Base-by-base conservation (phyloP, 1,140 invertebrate genomes). In the Drosophila pandora region DNA sequence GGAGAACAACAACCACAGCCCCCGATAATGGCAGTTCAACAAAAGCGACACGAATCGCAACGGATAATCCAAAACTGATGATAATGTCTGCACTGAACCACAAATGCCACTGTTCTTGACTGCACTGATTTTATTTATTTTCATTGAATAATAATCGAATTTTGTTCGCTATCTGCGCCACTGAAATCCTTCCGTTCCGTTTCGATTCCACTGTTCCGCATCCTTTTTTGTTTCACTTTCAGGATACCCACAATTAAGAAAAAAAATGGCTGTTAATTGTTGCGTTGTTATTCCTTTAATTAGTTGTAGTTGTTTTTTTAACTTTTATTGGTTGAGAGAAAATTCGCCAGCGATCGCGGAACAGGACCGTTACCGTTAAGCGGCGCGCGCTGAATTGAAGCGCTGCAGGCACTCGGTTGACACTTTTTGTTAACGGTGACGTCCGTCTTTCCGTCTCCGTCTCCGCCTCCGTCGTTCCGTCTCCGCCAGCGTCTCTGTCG, bases 331-430 rank as follows among this genome's bases (percentile, higher is more conserved):
- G 28, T 17, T 2, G 21, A 8, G 13, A 13, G 12, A 22, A 45
- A 55, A 43, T 49, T 37, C 21, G 50, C 32, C 37, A 39, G 45
- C 53, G 73, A 75, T 65, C 82, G 82, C 81, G 61, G 65, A 53
- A 37, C 81, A 76, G 73, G 82, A 81, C 77, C 82, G 77, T 85
- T 81, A 85, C 82, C 83, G 83, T 87, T 87, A 88, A 80, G 70
- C 83, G 82, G 83, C 75, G 65, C 70, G 23, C 78, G 85, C 69
- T 78, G 68, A 87, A 85, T 85, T 87, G 78, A 85, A 82, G 50
- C 78, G 59, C 78, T 87, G 74, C 82, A 81, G 79, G 63, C 70
- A 39, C 45, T 60, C 58, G 57, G 65, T 76, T 88, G 78, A 87
- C 78, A 87, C 82, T 87, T 87, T 76, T 88, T 87, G 75, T 84